Evolutionary conservation across 2,113 vertebrate genomes (phyloP).

Genomic region (Mesembrinibis cayennensis): DNA sequence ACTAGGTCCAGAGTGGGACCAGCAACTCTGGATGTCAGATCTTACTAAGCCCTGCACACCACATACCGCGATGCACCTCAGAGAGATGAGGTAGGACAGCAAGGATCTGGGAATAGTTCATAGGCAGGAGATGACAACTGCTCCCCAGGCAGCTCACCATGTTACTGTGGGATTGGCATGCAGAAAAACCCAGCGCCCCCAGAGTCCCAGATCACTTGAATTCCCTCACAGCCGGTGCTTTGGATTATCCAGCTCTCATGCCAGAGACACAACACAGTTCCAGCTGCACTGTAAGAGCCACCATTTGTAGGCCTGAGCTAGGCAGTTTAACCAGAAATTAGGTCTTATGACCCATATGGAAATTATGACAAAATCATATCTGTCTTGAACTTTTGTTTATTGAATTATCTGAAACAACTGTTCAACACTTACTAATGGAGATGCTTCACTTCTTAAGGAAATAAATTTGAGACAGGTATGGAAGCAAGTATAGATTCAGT

Average conservation of each 20-base stretch:
- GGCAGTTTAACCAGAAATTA: not conserved
- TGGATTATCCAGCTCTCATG: not conserved
- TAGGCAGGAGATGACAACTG: not conserved
- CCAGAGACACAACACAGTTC: not conserved
- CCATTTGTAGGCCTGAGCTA: not conserved
- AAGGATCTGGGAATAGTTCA: not conserved
- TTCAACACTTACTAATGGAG: not conserved
- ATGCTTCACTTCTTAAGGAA: not conserved
- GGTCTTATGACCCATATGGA: not conserved
- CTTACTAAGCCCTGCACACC: not conserved
- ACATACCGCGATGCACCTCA: not conserved
- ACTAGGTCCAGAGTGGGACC: not conserved
- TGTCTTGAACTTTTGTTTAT: not conserved
- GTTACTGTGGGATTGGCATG: not conserved
- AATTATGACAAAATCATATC: not conserved
- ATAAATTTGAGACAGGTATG: not conserved
- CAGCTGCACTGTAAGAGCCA: not conserved
- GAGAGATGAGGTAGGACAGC: not conserved
- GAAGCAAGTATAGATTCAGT: not conserved
- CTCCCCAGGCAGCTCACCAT: not conserved
- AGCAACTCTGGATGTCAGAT: not conserved
- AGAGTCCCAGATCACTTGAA: not conserved
- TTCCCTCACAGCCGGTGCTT: fast-evolving
- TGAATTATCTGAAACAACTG: not conserved
- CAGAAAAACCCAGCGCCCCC: not conserved